A percentile compares a stretch with the other conserved stretches of the same genome.
phyloP scores from a whole-genome alignment of 2,888 invertebrate genomes.

The Metacarcinus magister region DNA sequence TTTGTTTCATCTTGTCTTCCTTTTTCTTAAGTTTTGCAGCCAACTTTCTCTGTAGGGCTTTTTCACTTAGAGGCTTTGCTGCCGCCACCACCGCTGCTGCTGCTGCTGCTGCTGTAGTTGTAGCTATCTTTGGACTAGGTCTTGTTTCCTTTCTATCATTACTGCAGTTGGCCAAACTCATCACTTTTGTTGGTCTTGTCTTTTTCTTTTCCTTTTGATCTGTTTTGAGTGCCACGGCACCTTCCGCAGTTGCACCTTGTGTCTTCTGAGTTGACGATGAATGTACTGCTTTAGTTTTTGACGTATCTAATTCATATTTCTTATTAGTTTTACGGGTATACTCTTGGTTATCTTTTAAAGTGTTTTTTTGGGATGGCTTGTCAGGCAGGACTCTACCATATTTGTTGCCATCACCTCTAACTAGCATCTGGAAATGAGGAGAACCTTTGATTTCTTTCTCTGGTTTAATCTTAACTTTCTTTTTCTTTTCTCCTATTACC shows the following conservation, averaged over 20 bases:
- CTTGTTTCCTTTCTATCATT: not conserved
- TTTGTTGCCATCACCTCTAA: not conserved
- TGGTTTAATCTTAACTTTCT: not conserved
- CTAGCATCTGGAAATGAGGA: not conserved
- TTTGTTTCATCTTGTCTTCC: not conserved
- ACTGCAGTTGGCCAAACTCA: not conserved
- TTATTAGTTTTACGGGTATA: not conserved
- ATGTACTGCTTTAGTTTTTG: not conserved
- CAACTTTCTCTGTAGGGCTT: not conserved
- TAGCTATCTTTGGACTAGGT: not conserved
- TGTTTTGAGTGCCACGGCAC: not conserved
- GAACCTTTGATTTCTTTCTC: not conserved
- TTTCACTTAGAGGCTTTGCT: not conserved
- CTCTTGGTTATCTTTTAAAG: not conserved
- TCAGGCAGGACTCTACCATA: not conserved
- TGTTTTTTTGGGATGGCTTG: not conserved
- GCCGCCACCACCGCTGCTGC: not conserved
- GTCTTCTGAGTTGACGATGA: not conserved
- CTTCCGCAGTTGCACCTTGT: not conserved
- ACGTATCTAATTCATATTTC: not conserved
- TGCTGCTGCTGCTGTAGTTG: not conserved
- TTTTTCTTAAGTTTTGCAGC: constrained; percentile 33
- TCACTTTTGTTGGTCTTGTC: not conserved
- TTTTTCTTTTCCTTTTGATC: not conserved
- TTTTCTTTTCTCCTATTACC: constrained; percentile 16